These are phyloP conservation scores for Macroglossus sobrinus DNA, from an alignment of 2,113 vertebrate genomes.

Conservation along the genomic window DNA sequence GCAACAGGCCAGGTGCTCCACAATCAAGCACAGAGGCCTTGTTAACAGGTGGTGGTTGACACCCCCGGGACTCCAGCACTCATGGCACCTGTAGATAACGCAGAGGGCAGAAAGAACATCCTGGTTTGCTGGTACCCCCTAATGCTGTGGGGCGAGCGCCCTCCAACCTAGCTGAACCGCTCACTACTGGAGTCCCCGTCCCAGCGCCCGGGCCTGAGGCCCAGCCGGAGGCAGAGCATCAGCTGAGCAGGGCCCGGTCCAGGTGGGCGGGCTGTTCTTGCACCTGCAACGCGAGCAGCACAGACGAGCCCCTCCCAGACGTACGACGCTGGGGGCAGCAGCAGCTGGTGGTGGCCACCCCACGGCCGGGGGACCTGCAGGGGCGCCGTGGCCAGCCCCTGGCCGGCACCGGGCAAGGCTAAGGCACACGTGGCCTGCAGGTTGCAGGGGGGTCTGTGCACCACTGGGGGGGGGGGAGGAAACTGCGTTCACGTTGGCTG, in stretches of 20 bases:
- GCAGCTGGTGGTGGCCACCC: background rate
- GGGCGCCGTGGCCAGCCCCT: background rate
- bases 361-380: background rate
- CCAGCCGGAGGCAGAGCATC: background rate
- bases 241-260: background rate
- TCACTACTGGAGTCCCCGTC: accelerated
- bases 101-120: background rate
- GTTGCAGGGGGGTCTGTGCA: conserved; percentile 54
- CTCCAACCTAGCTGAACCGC: background rate
- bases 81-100: background rate
- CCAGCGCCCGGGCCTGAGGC: accelerated
- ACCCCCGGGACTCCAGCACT: background rate
- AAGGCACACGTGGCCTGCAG: conserved; percentile 82
- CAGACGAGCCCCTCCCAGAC: background rate
- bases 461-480: conserved; percentile 66
- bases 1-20: background rate
- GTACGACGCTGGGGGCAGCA: background rate
- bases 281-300: no score
- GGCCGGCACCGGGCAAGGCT: conserved; percentile 79
- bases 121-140: background rate
- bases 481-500: conserved; percentile 67
- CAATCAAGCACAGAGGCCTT: background rate
- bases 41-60: background rate
- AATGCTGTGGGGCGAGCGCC: accelerated
- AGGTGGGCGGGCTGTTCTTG: background rate